Evolutionary conservation across 2,888 invertebrate genomes (phyloP).

Genomic region (Drosophila diplacantha): DNA sequence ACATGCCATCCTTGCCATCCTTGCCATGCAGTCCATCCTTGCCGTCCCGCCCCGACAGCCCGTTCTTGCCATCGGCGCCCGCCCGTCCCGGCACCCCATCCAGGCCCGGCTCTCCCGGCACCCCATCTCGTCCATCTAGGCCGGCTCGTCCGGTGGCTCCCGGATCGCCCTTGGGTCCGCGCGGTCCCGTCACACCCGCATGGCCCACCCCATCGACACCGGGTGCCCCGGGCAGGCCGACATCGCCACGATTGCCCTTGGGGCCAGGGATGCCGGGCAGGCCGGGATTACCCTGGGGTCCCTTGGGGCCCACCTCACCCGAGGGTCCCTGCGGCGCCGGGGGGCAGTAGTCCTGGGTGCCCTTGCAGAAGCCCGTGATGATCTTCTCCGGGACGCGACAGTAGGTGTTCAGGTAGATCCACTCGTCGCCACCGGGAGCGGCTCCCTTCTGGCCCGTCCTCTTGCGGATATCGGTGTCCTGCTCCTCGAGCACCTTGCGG

Average conservation of each 20-base stretch:
- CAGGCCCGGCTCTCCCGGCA: constrained; percentile 93
- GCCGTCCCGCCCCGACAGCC: constrained; percentile 82
- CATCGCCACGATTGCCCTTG: constrained; percentile 84
- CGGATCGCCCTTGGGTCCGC: constrained; percentile 77
- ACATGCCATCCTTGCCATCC: constrained; percentile 82
- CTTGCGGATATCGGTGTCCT: constrained; percentile 82
- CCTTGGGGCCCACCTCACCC: constrained; percentile 83
- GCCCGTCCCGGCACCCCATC: constrained; percentile 89
- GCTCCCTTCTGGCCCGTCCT: constrained; percentile 82
- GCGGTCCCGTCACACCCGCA: constrained; percentile 70
- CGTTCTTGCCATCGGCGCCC: constrained; percentile 89
- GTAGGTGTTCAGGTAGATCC: constrained; percentile 92
- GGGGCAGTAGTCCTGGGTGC: constrained; percentile 89
- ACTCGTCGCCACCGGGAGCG: constrained; percentile 86
- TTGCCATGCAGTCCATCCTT: constrained; percentile 80
- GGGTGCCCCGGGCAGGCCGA: constrained; percentile 82
- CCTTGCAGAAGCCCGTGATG: constrained; percentile 90
- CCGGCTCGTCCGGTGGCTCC: constrained; percentile 86
- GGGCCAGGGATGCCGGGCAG: constrained; percentile 83
- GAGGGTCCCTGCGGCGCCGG: constrained; percentile 82
- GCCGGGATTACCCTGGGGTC: constrained; percentile 79
- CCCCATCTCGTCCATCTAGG: constrained; percentile 91
- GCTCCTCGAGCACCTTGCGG: constrained; percentile 82
- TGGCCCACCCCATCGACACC: constrained; percentile 79
- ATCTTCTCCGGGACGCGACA: constrained; percentile 91